Conservation (phyloP, 2,113 vertebrate species). For the Saguinus imperator region DNA sequence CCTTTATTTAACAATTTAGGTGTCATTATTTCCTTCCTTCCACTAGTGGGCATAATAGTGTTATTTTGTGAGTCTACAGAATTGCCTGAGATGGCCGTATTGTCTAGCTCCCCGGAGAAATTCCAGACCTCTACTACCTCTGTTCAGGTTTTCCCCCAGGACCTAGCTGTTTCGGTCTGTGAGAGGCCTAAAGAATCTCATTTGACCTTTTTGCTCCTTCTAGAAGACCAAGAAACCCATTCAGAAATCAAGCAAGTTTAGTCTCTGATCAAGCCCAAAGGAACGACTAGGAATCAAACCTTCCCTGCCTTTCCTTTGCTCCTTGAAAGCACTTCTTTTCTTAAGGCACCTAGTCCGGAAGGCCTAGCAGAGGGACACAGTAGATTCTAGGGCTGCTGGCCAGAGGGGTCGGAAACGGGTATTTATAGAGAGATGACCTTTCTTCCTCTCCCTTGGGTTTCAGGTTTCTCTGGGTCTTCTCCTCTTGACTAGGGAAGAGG, state of each 20-base stretch:
- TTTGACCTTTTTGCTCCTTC: neutral
- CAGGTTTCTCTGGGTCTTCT: conserved; percentile 53
- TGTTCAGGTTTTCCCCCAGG: neutral
- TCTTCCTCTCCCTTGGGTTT: conserved; percentile 45
- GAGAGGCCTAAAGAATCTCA: neutral
- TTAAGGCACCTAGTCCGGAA: neutral
- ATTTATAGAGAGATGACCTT: conserved; percentile 66
- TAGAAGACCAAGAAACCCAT: neutral
- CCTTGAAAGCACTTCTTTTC: neutral
- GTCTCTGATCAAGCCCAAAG: neutral
- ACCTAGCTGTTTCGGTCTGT: neutral
- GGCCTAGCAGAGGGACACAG: neutral
- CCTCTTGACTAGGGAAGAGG: neutral
- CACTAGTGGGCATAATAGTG: neutral
- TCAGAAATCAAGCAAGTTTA: neutral
- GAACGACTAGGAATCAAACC: neutral
- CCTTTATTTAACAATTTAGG: neutral
- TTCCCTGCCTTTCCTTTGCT: neutral
- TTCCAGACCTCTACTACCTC: neutral
- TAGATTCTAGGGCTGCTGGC: neutral
- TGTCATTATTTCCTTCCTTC: neutral
- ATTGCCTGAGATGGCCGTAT: neutral
- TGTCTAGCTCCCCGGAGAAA: neutral
- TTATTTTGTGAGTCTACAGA: neutral
- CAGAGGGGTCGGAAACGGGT: neutral